Evolutionary conservation across 2,113 vertebrate genomes (phyloP), one percentile per base, ranked within the genome.

Genomic region (Neolamprologus tretocephalus): DNA sequence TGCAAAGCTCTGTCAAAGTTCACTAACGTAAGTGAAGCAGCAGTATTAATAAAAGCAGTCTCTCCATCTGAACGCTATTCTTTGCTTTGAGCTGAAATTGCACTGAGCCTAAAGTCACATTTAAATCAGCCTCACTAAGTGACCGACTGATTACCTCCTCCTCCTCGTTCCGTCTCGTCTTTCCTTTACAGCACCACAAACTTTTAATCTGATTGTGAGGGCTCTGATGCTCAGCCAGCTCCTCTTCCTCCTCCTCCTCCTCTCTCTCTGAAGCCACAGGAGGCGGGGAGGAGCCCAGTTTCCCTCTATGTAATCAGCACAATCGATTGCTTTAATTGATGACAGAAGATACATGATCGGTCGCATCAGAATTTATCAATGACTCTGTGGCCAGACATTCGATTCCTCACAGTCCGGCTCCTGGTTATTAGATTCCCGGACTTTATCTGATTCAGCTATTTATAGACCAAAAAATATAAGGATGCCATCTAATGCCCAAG

Each of bases 201-300:
- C 40, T 89, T 93, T 88, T 81, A 84, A 91, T 88, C 84, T 73
- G 87, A 81, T 61, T 45, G 37, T 31, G 14, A 42, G 45, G 73
- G 63, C 84, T 89, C 28, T 88, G 89, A 79, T 88, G 73, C n/a
- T 33, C 16, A 17, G 71, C 90, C 80, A 85, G 23, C 73, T 78
- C 51, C 68, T 28, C 68, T 6, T 75, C 51, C 6, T 57, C 80
- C 16, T 47, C 42, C 13, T 61, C 81, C 13, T 53, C n/a, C 9
- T 14, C 57, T 0, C 53, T 83, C 55, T 33, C 79, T 63, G 51
- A 66, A 51, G 31, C 57, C 81, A 49, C 83, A 31, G 71, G 85
- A 79, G 68, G 47, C 16, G 0, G 55, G 6, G 26, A 40, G 66
- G 58, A 86, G 45, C 54, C 53, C 4, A 53, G 54, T 42, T 58